Base-by-base conservation (phyloP, 2,888 invertebrate genomes). In the Griposia aprilina region DNA sequence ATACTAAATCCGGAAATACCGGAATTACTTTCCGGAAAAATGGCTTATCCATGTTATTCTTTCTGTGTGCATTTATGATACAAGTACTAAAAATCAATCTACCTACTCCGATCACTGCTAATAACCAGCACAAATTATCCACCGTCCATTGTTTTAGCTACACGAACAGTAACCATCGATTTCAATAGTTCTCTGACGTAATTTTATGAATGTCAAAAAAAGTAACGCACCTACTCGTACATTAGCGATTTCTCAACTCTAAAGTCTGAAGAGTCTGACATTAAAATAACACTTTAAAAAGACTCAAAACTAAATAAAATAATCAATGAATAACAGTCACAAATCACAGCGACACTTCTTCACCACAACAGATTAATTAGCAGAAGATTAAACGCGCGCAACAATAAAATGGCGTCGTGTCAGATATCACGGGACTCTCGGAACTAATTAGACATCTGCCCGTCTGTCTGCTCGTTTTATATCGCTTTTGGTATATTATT, bases 361-460 rank as follows among this genome's bases (percentile, higher is more conserved):
- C 63, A 68, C 48, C 85, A 69, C 74, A 63, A 79, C 83, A 80
- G 78, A 88, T 88, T 85, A 83, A 87, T 87, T 81, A 85, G 72
- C 86, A 78, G 88, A 81, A 84, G 80, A 80, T 86, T 81, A 89
- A 87, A 87, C 66, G 75, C 83, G 59, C 65, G 63, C 67, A 71
- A 81, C 72, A 84, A 83, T 71, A 82, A 85, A 80, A 81, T 78
- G 78, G 72, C 63, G 60, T 48, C 75, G 88, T 79, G 79, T 88
- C 89, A 65, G 80, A 84, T 86, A 83, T 85, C 90, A 81, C 82
- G 79, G 80, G 80, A 73, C 77, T 87, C 89, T 76, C 83, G 75
- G 82, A 81, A 84, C 88, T 89, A 90, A 89, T 89, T 86, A 90
- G 83, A 77, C 89, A 82, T 83, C 85, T 83, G 90, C 75, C 85